A percentile compares a stretch with the other conserved stretches of the same genome.
Evolutionary conservation across 2,888 invertebrate genomes (phyloP).

Genomic region (Sarcophaga rosellei): DNA sequence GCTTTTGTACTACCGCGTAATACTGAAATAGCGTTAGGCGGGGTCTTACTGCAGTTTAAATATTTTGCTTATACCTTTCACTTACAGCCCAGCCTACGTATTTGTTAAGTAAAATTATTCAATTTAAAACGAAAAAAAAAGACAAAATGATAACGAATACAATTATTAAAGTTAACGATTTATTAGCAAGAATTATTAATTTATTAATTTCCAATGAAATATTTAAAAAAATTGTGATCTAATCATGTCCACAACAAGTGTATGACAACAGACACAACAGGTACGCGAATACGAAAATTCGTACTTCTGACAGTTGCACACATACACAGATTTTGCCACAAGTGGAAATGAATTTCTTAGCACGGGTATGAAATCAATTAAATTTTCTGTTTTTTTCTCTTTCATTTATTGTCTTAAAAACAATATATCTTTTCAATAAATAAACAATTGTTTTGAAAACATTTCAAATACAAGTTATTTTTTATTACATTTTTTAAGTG

Average conservation of each 20-base stretch:
- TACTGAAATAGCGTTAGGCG: too few species aligned
- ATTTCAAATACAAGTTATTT: neutral
- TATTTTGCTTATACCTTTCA: too few species aligned
- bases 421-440: neutral
- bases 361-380: neutral
- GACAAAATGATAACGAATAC: neutral
- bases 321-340: neutral
- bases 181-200: neutral
- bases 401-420: too few species aligned
- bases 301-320: neutral
- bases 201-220: neutral
- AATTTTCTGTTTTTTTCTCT: neutral
- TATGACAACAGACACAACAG: neutral
- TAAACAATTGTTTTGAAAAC: neutral
- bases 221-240: neutral
- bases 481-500: neutral
- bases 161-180: neutral
- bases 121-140: neutral
- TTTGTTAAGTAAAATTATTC: too few species aligned
- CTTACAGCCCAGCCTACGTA: too few species aligned
- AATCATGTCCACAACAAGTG: neutral
- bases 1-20: too few species aligned
- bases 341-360: neutral
- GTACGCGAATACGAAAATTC: neutral
- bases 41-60: too few species aligned